Evolutionary conservation across 2,797 vertebrate species (phyloP).

Genomic region (Scolopax bukidnonensis): DNA sequence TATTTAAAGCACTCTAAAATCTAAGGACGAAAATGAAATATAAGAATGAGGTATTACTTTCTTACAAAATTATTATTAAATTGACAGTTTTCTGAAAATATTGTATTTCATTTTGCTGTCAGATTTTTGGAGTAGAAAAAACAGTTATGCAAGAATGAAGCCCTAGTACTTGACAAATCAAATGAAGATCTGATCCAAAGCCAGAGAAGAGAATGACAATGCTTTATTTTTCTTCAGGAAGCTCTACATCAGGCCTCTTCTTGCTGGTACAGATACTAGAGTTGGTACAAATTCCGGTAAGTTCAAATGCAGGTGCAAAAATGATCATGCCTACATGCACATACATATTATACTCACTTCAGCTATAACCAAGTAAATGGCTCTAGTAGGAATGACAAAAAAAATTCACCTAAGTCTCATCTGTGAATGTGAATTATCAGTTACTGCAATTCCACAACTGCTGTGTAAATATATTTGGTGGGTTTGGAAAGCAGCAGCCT

Average conservation of each 20-base stretch:
- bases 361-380: neutral
- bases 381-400: neutral
- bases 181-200: neutral
- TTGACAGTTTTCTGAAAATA: conserved; percentile 42
- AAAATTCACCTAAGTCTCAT: neutral
- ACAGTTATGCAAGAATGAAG: neutral
- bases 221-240: neutral
- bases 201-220: neutral
- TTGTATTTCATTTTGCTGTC: neutral
- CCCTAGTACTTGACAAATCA: conserved; percentile 10
- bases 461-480: neutral
- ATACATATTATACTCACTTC: neutral
- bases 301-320: neutral
- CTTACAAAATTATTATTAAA: neutral
- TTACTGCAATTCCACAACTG: neutral
- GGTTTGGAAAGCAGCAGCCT: neutral
- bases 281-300: neutral
- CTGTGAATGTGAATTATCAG: neutral
- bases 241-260: neutral
- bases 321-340: neutral
- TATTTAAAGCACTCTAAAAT: neutral
- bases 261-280: neutral
- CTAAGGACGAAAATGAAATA: neutral
- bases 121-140: neutral
- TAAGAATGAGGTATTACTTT: neutral